These are phyloP conservation scores for Muraenolepis orangiensis DNA, from an alignment of 2,797 vertebrate species.

Conservation along the genomic window DNA sequence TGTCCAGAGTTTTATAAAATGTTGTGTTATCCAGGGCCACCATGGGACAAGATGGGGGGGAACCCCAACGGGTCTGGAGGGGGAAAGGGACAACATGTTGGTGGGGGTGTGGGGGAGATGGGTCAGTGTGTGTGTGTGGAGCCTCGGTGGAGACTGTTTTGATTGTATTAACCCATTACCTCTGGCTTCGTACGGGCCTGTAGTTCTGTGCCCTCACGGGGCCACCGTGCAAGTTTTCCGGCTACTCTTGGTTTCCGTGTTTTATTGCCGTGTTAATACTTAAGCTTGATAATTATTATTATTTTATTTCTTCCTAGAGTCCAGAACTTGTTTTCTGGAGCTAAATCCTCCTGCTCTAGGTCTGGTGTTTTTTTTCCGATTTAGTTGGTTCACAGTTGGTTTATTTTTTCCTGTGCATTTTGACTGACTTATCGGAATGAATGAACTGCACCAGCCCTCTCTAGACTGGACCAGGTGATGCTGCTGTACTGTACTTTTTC, in stretches of 20 bases:
- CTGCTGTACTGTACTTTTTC: slow-evolving; percentile 48
- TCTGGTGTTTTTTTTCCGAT: slow-evolving; percentile 63
- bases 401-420: slow-evolving; percentile 42
- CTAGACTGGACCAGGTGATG: slow-evolving; percentile 62
- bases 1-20: not conserved
- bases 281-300: slow-evolving; percentile 60
- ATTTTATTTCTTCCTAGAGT: slow-evolving; percentile 43
- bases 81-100: too few relatives aligned
- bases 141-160: slow-evolving; percentile 71
- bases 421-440: slow-evolving; percentile 44
- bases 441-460: slow-evolving; percentile 51
- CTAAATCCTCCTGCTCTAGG: slow-evolving; percentile 55
- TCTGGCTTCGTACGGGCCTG: slow-evolving; percentile 63
- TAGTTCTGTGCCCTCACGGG: slow-evolving; percentile 58
- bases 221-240: slow-evolving; percentile 59
- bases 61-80: too few relatives aligned
- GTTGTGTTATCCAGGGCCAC: not conserved
- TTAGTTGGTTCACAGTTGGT: slow-evolving; percentile 20
- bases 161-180: slow-evolving; percentile 77
- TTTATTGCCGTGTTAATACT: slow-evolving; percentile 78
- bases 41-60: not conserved
- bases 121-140: slow-evolving; percentile 37
- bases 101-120: too few relatives aligned
- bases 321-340: slow-evolving; percentile 42
- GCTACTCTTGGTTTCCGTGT: slow-evolving; percentile 59